Evolutionary conservation across 2,113 vertebrate species (phyloP).

Genomic region (Cisticola juncidis): DNA sequence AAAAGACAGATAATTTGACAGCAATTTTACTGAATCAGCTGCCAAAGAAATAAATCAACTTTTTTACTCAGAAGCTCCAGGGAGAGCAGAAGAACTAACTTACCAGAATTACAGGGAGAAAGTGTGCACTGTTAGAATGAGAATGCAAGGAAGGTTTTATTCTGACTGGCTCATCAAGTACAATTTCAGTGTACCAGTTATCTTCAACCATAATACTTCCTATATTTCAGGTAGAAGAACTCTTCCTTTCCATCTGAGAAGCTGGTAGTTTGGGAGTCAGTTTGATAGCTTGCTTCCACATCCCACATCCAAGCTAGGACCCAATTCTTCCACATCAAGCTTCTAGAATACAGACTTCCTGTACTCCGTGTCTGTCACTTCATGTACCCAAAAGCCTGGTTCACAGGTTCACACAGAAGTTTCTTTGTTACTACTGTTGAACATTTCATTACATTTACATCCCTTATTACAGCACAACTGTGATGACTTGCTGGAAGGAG

Average conservation of each 20-base stretch:
- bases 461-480: neutral
- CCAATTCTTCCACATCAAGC: neutral
- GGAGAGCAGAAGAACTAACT: neutral
- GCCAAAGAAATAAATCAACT: neutral
- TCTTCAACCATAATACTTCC: neutral
- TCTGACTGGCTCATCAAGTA: neutral
- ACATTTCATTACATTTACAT: neutral
- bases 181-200: neutral
- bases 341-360: neutral
- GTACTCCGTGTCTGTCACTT: neutral
- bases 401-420: neutral
- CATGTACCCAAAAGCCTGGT: neutral
- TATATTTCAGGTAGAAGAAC: neutral
- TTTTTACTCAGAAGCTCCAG: neutral
- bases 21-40: neutral
- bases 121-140: neutral
- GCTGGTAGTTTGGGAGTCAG: neutral
- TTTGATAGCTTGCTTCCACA: neutral
- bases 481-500: neutral
- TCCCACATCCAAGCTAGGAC: neutral
- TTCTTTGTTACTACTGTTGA: neutral
- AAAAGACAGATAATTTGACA: neutral
- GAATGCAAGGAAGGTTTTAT: neutral
- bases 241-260: neutral
- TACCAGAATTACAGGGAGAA: neutral